Conservation (phyloP, 2,113 vertebrate genomes). For the Diadophis punctatus region DNA sequence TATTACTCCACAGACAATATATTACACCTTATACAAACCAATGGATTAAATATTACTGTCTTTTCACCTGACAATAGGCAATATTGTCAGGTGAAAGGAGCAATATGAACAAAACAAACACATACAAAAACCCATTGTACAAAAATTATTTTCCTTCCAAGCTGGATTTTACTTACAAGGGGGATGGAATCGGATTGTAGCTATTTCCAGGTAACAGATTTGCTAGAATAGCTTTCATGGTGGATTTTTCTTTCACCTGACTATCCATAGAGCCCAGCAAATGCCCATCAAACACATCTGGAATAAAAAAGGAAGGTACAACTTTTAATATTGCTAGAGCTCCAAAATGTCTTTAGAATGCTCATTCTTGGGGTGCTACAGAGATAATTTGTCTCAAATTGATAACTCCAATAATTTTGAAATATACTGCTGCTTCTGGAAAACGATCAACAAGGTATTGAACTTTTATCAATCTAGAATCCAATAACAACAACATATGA, state of each 20-base stretch:
- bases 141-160: neutral
- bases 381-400: neutral
- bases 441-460: neutral
- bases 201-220: slow-evolving; percentile 96
- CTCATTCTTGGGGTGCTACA: neutral
- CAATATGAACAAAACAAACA: neutral
- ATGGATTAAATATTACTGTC: neutral
- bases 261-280: slow-evolving; percentile 88
- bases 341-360: neutral
- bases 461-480: neutral
- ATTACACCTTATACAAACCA: neutral
- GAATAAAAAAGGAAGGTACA: neutral
- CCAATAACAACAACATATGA: neutral
- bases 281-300: slow-evolving; percentile 96
- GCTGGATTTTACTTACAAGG: slow-evolving; percentile 82
- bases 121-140: neutral
- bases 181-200: slow-evolving; percentile 92
- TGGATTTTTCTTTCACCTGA: slow-evolving; percentile 98
- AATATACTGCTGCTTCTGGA: neutral
- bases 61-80: neutral
- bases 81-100: too few species aligned
- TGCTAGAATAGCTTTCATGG: slow-evolving; percentile 98
- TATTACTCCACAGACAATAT: neutral
- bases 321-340: neutral
- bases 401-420: neutral